Percentiles rank a stretch among this genome's conserved stretches.
Conservation (phyloP, 2,888 invertebrate genomes). For the Dicyrtoma fusca region DNA sequence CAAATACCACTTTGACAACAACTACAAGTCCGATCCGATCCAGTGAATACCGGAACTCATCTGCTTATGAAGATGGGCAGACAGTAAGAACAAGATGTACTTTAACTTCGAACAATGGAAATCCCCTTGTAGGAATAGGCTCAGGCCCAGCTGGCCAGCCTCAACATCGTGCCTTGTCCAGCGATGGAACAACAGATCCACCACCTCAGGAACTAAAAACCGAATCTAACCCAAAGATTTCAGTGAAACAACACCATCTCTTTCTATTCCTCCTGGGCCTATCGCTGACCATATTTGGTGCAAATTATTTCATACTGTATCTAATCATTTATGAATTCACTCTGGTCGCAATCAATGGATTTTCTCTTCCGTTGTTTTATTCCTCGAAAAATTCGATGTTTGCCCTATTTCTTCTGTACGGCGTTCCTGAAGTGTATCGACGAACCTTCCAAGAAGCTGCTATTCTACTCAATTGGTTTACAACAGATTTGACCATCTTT, state of each 20-base stretch:
- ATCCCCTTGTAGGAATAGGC: no score
- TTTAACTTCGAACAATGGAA: no score
- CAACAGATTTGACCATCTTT: slow-evolving; percentile 25
- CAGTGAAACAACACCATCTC: slow-evolving; percentile 14
- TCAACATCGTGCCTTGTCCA: no score
- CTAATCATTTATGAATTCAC: slow-evolving; percentile 22
- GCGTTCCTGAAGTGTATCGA: slow-evolving; percentile 19
- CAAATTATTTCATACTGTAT: slow-evolving; percentile 21
- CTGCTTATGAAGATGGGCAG: no score
- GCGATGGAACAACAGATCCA: no score
- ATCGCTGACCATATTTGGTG: not conserved
- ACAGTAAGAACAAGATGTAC: no score
- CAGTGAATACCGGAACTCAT: no score
- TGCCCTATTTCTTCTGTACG: slow-evolving; percentile 17
- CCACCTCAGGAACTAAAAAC: no score
- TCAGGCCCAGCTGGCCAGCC: no score
- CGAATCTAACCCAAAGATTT: not conserved
- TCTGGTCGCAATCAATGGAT: slow-evolving; percentile 7
- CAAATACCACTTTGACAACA: no score
- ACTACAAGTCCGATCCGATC: no score
- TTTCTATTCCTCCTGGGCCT: slow-evolving; percentile 12
- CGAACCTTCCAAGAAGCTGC: slow-evolving; percentile 7
- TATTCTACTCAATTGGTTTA: slow-evolving; percentile 11
- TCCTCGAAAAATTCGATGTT: slow-evolving; percentile 11
- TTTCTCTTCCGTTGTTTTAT: slow-evolving; percentile 15